Evolutionary conservation across 2,113 vertebrate species (phyloP).

Genomic region (Percina caprodes): DNA sequence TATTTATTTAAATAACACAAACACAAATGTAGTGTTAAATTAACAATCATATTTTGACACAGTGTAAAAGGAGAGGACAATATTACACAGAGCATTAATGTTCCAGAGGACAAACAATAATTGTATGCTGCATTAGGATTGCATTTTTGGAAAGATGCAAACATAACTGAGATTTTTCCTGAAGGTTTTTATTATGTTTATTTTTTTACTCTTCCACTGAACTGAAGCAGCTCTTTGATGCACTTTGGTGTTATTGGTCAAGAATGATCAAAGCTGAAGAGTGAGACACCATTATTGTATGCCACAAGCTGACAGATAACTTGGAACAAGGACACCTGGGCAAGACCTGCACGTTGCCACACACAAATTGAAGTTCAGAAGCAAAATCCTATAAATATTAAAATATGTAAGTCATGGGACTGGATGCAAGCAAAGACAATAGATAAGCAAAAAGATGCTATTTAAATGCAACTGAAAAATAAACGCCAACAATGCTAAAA

Average conservation of each 20-base stretch:
- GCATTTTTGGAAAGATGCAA: neutral
- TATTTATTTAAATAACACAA: neutral
- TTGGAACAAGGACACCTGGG: neutral
- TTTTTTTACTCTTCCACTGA: neutral
- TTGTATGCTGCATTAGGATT: neutral
- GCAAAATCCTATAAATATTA: neutral
- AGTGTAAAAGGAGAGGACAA: neutral
- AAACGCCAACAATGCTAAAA: conserved; percentile 46
- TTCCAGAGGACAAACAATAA: conserved; percentile 20
- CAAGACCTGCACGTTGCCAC: neutral
- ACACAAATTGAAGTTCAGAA: conserved; percentile 12
- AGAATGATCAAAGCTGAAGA: conserved; percentile 7
- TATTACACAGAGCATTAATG: conserved; percentile 14
- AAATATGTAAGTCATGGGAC: conserved; percentile 14
- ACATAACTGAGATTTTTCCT: neutral
- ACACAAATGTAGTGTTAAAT: neutral
- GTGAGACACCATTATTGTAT: neutral
- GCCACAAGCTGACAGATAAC: neutral
- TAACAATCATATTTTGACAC: neutral
- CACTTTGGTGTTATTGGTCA: neutral
- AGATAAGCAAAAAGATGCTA: conserved; percentile 5
- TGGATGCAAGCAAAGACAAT: conserved; percentile 4
- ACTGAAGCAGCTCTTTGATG: neutral
- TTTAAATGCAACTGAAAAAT: conserved; percentile 59
- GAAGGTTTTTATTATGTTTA: neutral